phyloP scores from a whole-genome alignment of 2,797 vertebrate species.

The Phalloptychus januarius region DNA sequence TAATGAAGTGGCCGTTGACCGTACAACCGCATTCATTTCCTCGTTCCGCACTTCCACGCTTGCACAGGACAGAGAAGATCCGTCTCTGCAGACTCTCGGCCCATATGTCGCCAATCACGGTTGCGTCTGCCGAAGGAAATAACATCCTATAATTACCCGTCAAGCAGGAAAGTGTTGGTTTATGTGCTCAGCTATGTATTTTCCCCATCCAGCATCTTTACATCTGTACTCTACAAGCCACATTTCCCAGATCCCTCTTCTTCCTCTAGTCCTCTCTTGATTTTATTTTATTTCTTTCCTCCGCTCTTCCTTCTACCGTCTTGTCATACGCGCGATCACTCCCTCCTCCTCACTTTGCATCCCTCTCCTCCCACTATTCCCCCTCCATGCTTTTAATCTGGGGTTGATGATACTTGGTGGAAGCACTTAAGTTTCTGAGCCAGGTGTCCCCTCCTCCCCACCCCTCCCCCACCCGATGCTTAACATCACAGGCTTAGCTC shows the following conservation, averaged over 20 bases:
- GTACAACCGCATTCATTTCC: background rate
- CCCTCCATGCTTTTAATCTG: constrained; percentile 71
- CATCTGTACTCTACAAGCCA: constrained; percentile 24
- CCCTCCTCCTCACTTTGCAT: constrained; percentile 49
- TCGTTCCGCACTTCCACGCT: background rate
- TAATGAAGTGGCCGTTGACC: background rate
- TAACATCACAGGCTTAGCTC: constrained; percentile 64
- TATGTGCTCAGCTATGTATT: constrained; percentile 1
- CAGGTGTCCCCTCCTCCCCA: constrained; percentile 65
- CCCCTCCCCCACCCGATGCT: constrained; percentile 38
- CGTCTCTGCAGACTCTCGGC: constrained; percentile 3
- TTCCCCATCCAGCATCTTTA: constrained; percentile 11
- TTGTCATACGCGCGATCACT: constrained; percentile 63
- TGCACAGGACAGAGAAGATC: background rate
- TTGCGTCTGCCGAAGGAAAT: constrained; percentile 33
- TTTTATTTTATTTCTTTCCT: constrained; percentile 4
- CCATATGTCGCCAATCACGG: constrained; percentile 55
- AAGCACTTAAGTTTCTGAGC: constrained; percentile 70
- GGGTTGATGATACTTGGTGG: constrained; percentile 75
- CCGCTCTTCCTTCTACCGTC: constrained; percentile 3
- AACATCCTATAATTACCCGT: constrained; percentile 56
- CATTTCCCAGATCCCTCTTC: constrained; percentile 24
- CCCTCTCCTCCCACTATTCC: constrained; percentile 60
- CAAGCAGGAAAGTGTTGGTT: constrained; percentile 35
- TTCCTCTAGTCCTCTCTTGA: constrained; percentile 18